A percentile compares a stretch with the other conserved stretches of the same genome.
phyloP scores from a whole-genome alignment of 2,113 vertebrate species.

The Psammodynastes pulverulentus region DNA sequence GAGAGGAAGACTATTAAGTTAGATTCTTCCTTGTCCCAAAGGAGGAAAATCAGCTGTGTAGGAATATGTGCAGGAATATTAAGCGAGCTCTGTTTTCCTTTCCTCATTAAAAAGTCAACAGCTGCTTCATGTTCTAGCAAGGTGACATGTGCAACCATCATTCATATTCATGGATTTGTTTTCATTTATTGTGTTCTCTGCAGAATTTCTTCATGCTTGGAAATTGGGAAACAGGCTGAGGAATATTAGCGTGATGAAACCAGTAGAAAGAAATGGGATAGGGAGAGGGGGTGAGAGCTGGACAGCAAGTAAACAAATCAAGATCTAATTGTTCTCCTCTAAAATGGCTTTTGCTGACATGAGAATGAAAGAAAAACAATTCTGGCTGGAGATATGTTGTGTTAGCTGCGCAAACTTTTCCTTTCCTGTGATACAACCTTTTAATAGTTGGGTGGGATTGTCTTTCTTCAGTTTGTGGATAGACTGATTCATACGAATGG shows the following conservation, averaged over 20 bases:
- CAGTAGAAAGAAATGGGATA: not conserved
- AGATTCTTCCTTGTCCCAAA: conserved; percentile 60
- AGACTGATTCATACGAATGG: conserved; percentile 33
- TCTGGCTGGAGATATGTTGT: conserved; percentile 64
- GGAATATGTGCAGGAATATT: conserved; percentile 37
- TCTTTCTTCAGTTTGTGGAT: conserved; percentile 42
- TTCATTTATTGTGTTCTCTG: conserved; percentile 44
- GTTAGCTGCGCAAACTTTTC: conserved; percentile 60
- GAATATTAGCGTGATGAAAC: conserved; percentile 45
- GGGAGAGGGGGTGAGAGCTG: not conserved
- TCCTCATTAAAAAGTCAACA: conserved; percentile 43
- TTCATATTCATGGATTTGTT: conserved; percentile 53
- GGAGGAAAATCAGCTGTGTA: conserved; percentile 49
- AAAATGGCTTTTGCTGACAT: conserved; percentile 56
- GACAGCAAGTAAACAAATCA: conserved; percentile 49
- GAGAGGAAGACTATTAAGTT: conserved; percentile 60
- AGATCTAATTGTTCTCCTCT: conserved; percentile 42
- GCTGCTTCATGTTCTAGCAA: conserved; percentile 60
- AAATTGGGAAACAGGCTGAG: conserved; percentile 19
- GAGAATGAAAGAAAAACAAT: conserved; percentile 60
- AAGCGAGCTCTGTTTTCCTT: conserved; percentile 49
- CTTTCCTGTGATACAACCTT: conserved; percentile 36
- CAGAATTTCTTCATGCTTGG: conserved; percentile 33
- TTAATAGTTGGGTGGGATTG: conserved; percentile 45
- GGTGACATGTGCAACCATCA: conserved; percentile 46